A percentile compares a stretch with the other conserved stretches of the same genome.
Conservation (phyloP, 1,140 invertebrate genomes). For the Drosophila sechellia region DNA sequence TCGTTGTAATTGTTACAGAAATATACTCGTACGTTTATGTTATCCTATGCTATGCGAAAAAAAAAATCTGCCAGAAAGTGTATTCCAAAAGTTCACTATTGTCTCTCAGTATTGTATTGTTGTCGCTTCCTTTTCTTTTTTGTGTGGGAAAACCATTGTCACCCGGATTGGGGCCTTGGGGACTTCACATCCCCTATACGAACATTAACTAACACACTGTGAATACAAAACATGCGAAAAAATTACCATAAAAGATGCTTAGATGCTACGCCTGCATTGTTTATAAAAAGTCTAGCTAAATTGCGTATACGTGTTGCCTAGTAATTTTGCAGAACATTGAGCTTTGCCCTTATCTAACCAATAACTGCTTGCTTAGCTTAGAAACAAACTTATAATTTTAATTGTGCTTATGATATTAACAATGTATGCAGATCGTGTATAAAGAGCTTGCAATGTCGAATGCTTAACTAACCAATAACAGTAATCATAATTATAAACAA, state of each 20-base stretch:
- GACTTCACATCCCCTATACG: constrained; percentile 3
- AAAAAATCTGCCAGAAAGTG: constrained; percentile 2
- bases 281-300: constrained; percentile 40
- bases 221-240: constrained; percentile 37
- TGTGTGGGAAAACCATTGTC: constrained; percentile 23
- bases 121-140: constrained; percentile 49
- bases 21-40: constrained; percentile 25
- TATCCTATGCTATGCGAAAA: constrained; percentile 38
- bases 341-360: constrained; percentile 26
- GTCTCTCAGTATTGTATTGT: constrained; percentile 63
- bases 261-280: constrained; percentile 49
- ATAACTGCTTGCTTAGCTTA: constrained; percentile 59
- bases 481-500: constrained; percentile 19
- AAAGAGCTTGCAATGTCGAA: constrained; percentile 61
- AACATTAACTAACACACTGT: constrained; percentile 31
- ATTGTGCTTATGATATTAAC: constrained; percentile 42
- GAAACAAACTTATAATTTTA: constrained; percentile 44
- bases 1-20: constrained; percentile 17
- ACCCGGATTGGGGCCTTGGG: constrained; percentile 2
- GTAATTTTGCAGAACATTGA: constrained; percentile 12
- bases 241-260: constrained; percentile 31
- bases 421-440: constrained; percentile 37
- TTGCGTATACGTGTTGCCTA: constrained; percentile 25
- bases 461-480: constrained; percentile 59
- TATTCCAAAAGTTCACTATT: constrained; percentile 46